Base-by-base conservation (phyloP, 2,888 invertebrate species). In the Xestoiulus laeticollis region DNA sequence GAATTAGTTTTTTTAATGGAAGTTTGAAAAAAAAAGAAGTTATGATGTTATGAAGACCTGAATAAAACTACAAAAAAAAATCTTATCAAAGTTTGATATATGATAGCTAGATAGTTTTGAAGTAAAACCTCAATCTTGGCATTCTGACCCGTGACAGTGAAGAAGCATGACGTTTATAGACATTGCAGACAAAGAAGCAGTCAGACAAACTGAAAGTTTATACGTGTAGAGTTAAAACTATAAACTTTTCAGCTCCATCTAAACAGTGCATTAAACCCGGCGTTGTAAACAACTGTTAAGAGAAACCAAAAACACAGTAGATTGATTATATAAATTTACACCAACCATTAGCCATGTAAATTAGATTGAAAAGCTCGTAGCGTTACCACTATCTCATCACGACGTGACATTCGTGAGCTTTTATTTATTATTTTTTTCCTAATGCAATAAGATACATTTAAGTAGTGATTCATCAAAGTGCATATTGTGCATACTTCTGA, bases 381-480 rank as follows among this genome's bases (percentile, higher is more conserved):
- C 16, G 68, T 26, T 68, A 68, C 68, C n/a, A 59, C 59, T 22
- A 59, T 59, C 59, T 59, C 68, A 68, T 68, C 26, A 22, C 68
- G 26, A 68, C n/a, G 10, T 26, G 68, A 68, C 68, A 68, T 26
- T 59, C 68, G 68, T 26, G 26, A 26, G 12, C 68, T 4, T n/a
- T 59, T 59, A 26, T 68, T 68, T 68, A 68, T 68, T 68, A 68
- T 68, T 68, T 68, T 68, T 68, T 68, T 26, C 12, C 68, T 68
- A 2, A 10, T 59, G 68, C 68, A 68, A 68, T 68, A 68, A 26
- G 68, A 68, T 68, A 68, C 68, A 68, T 26, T 68, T 68, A 68
- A 68, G 68, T 68, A 68, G 68, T 26, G 68, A 68, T 68, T 26
- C 68, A 68, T 68, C 68, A 68, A 68, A 68, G n/a, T 68, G 26